Base-by-base conservation (phyloP, 2,888 invertebrate genomes). In the Clanis bilineata region DNA sequence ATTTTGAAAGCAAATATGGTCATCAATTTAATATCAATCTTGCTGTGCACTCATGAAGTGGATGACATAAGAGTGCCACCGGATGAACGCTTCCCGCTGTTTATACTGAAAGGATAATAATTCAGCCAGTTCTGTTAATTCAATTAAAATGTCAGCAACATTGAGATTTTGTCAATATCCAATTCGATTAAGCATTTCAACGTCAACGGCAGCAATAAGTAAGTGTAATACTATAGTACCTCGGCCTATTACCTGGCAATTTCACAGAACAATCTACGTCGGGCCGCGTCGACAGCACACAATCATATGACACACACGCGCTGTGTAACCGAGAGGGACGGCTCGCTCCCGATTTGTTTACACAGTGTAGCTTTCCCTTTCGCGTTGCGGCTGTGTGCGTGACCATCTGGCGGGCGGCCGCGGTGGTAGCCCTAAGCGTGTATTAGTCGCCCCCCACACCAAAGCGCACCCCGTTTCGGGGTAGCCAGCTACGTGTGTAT, bases 171-270 rank as follows among this genome's bases (percentile, higher is more conserved):
- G 79, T 76, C 80, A 78, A 82, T 84, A 86, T 87, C 88, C 80
- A 86, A 88, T 88, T 88, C 84, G 87, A 88, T 90, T 87, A 88
- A 82, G 80, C 80, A 77, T 82, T 83, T 82, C 82, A 85, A 82
- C 85, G 80, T 77, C 83, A 87, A 86, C 89, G 80, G 84, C 81
- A 83, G 83, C 86, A 88, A 88, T 90, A 88, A 90, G 87, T 90
- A 88, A 87, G 87, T 90, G 90, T 90, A 90, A 90, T 89, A 81
- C 85, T 86, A 88, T 85, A 90, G 90, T 85, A 86, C 85, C 85
- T 83, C 85, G 82, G 89, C 89, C 90, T 92, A 92, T 91, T 92
- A 92, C 92, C 92, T 92, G 91, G 88, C 90, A 91, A 92, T 91
- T 91, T 91, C 90, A 90, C 90, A 88, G 91, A 90, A 90, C 89